A percentile compares a stretch with the other conserved stretches of the same genome.
Conservation (phyloP, 2,888 invertebrate species). For the Cryptophagus acutangulus region DNA sequence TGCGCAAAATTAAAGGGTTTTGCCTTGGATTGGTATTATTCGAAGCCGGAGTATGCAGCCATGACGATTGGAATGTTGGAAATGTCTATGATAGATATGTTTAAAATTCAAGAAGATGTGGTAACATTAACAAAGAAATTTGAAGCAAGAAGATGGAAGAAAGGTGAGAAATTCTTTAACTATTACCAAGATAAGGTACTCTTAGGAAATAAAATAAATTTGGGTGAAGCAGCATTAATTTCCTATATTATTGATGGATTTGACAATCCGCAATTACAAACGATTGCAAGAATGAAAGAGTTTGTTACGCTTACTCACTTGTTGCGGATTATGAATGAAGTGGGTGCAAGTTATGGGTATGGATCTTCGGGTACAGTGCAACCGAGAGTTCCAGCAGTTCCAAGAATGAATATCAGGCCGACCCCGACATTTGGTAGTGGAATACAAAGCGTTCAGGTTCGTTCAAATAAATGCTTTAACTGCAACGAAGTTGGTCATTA, state of each 20-base stretch:
- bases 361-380: not conserved
- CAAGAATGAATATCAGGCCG: not conserved
- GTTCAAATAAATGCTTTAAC: conserved; percentile 8
- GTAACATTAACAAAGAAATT: conserved; percentile 2
- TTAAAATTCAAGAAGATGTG: conserved; percentile 6
- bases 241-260: conserved; percentile 15
- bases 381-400: too few species aligned
- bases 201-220: conserved; percentile 10
- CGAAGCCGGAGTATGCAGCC: not conserved
- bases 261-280: conserved; percentile 9
- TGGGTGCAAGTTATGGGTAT: not conserved
- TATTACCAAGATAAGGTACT: conserved; percentile 9
- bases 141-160: conserved; percentile 9
- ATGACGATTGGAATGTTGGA: not conserved
- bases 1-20: not conserved
- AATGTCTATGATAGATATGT: conserved; percentile 5
- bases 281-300: conserved; percentile 11
- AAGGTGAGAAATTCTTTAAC: conserved; percentile 6
- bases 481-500: conserved; percentile 6
- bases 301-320: conserved; percentile 9
- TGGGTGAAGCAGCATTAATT: conserved; percentile 9
- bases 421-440: not conserved
- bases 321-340: conserved; percentile 8
- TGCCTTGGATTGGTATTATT: not conserved
- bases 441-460: not conserved